phyloP scores from a whole-genome alignment of 2,888 invertebrate genomes.

The Polyommatus iphigenia region DNA sequence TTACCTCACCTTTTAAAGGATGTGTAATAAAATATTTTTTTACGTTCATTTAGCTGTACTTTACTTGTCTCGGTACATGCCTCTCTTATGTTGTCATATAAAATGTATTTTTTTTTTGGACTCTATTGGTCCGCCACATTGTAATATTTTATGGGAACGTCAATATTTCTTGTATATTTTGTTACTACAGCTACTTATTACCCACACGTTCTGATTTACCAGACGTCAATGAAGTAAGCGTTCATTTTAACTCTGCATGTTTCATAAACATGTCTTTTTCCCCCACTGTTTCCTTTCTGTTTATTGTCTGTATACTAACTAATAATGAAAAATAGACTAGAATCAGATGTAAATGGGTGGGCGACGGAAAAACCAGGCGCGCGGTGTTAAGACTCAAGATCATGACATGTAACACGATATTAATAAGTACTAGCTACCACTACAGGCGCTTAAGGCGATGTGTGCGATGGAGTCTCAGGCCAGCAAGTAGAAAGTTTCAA shows the following conservation, averaged over 20 bases:
- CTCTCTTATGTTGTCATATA: not conserved
- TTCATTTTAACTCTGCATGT: not conserved
- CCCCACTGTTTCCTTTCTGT: too few species aligned
- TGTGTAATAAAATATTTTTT: too few species aligned
- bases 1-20: not conserved
- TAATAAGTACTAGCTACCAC: not conserved
- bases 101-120: not conserved
- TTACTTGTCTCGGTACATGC: too few species aligned
- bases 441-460: not conserved
- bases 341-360: not conserved
- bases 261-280: too few species aligned
- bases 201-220: not conserved
- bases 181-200: conserved; percentile 4
- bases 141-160: conserved; percentile 1
- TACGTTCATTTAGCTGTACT: too few species aligned
- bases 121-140: not conserved
- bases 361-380: not conserved
- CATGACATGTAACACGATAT: not conserved
- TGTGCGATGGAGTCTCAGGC: not conserved
- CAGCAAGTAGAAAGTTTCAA: not conserved
- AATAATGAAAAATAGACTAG: too few species aligned
- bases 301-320: too few species aligned
- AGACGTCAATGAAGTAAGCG: not conserved
- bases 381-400: not conserved
- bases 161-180: conserved; percentile 15